phyloP scores from a whole-genome alignment of 1,140 invertebrate species.

The Pseudomyrmex flavicornis region DNA sequence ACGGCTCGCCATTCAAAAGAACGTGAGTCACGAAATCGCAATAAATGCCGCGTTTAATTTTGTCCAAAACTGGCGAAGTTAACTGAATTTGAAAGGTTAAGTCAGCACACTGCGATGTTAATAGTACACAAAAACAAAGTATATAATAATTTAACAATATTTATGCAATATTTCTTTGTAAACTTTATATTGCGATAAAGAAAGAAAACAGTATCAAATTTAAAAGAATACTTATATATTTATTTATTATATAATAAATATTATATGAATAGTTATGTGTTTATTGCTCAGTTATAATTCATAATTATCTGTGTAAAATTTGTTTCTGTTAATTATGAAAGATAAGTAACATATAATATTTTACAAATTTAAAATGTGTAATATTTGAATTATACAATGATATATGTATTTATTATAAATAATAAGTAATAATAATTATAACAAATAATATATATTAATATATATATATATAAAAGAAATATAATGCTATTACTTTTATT shows the following conservation, averaged over 20 bases:
- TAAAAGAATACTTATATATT: too few species aligned
- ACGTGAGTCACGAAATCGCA: conserved; percentile 48
- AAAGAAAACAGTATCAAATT: too few species aligned
- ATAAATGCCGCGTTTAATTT: not conserved
- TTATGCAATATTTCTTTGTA: too few species aligned
- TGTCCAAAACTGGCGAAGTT: not conserved
- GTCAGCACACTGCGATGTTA: conserved; percentile 14
- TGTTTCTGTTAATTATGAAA: not conserved
- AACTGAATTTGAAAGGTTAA: conserved; percentile 49
- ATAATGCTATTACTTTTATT: not conserved
- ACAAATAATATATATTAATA: too few species aligned
- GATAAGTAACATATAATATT: not conserved
- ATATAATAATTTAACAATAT: too few species aligned
- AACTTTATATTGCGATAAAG: too few species aligned
- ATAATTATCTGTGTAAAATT: not conserved
- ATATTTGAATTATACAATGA: not conserved
- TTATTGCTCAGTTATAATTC: too few species aligned
- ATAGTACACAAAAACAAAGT: not conserved
- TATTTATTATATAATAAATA: not conserved
- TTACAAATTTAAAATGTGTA: not conserved
- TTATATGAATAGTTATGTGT: too few species aligned
- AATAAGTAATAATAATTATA: too few species aligned
- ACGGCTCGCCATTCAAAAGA: conserved; percentile 39
- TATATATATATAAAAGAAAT: not conserved
- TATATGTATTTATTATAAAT: too few species aligned